phyloP scores from a whole-genome alignment of 2,113 vertebrate species.

The Rhizomys pruinosus region DNA sequence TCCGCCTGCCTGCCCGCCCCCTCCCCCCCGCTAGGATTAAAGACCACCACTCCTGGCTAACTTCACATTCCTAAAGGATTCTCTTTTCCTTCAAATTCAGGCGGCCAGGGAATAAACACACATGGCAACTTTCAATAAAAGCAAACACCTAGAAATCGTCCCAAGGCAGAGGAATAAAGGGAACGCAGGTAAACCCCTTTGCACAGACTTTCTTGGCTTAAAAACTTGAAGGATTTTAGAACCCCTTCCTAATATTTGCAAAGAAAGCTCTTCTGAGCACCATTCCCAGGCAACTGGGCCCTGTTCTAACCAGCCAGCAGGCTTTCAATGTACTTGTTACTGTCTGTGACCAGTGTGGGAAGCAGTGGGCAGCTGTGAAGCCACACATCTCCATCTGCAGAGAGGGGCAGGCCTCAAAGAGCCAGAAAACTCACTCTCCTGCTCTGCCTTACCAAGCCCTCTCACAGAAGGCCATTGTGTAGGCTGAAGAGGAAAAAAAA shows the following conservation, averaged over 20 bases:
- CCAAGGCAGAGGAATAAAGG: neutral
- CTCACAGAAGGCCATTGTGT: conserved; percentile 77
- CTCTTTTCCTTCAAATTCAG: conserved; percentile 32
- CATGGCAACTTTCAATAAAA: neutral
- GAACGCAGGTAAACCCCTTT: neutral
- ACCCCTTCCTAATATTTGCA: conserved; percentile 33
- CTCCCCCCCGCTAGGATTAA: too few species aligned
- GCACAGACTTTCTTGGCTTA: conserved; percentile 6
- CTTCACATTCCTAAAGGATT: conserved; percentile 33
- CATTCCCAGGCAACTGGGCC: neutral
- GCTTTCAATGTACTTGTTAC: neutral
- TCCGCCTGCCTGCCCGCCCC: too few species aligned
- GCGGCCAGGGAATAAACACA: neutral
- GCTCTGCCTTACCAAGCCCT: conserved; percentile 72
- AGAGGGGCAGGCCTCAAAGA: conserved; percentile 50
- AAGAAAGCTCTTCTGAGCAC: conserved; percentile 33
- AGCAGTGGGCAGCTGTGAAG: conserved; percentile 43
- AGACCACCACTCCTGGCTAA: too few species aligned
- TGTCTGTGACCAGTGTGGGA: conserved; percentile 6
- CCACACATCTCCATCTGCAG: conserved; percentile 48
- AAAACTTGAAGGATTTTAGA: neutral
- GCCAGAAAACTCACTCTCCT: conserved; percentile 54
- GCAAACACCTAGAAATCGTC: conserved; percentile 8
- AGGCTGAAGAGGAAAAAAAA: conserved; percentile 74
- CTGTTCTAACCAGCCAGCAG: neutral